phyloP scores from a whole-genome alignment of 2,797 vertebrate genomes.

The Jordanella pulchra region DNA sequence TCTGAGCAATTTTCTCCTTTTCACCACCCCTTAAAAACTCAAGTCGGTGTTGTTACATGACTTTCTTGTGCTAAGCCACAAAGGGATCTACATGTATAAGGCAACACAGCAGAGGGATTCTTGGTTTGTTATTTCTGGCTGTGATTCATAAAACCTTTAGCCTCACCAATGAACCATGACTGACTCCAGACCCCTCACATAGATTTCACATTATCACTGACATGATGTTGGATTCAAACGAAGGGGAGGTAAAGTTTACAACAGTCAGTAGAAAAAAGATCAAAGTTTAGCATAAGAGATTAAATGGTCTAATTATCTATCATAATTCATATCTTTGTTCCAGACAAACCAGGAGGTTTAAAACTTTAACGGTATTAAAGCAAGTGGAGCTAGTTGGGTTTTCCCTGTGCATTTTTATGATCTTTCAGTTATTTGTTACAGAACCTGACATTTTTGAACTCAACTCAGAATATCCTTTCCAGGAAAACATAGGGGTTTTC shows the following conservation, averaged over 20 bases:
- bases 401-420: neutral
- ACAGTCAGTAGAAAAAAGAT: constrained; percentile 14
- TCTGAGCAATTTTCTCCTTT: neutral
- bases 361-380: neutral
- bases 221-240: constrained; percentile 38
- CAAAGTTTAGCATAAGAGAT: neutral
- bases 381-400: neutral
- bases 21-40: constrained; percentile 40
- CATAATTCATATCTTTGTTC: neutral
- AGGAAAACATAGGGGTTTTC: neutral
- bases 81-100: constrained; percentile 56
- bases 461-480: neutral
- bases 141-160: constrained; percentile 57
- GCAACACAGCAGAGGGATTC: constrained; percentile 51
- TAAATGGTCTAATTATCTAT: neutral
- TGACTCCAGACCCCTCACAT: constrained; percentile 28
- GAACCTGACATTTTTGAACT: constrained; percentile 1
- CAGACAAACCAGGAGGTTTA: neutral
- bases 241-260: constrained; percentile 27
- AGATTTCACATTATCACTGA: constrained; percentile 46
- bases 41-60: constrained; percentile 46
- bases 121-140: constrained; percentile 71
- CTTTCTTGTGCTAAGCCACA: constrained; percentile 35
- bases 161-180: constrained; percentile 52
- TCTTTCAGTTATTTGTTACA: neutral